These are phyloP conservation scores for Olivierus martensii DNA, from an alignment of 1,140 invertebrate species.

Conservation along the genomic window DNA sequence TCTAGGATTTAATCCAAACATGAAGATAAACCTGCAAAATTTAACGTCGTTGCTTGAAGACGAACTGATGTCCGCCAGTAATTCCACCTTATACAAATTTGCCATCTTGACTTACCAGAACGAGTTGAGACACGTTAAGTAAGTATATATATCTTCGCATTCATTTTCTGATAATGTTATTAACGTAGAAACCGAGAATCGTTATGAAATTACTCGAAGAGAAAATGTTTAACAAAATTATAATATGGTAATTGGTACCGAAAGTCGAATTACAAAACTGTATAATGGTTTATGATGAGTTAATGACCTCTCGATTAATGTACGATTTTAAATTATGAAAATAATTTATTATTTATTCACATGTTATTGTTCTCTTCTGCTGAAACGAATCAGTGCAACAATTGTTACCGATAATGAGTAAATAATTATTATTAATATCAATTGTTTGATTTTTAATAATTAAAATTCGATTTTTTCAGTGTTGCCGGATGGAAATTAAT, in stretches of 20 bases:
- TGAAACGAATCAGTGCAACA: no score
- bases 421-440: no score
- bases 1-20: conserved; percentile 45
- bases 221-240: not conserved
- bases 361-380: no score
- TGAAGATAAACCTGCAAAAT: conserved; percentile 48
- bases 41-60: conserved; percentile 58
- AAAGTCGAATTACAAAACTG: not conserved
- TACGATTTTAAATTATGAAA: no score
- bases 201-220: no score
- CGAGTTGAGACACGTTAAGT: conserved; percentile 32
- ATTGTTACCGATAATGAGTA: no score
- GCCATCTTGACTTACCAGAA: conserved; percentile 30
- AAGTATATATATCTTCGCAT: conserved; percentile 3
- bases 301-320: not conserved
- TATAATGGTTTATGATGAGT: not conserved
- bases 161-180: not conserved
- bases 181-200: not conserved
- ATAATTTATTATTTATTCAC: no score
- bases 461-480: no score
- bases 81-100: conserved; percentile 25
- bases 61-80: conserved; percentile 44
- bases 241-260: not conserved
- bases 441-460: no score
- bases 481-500: no score